phyloP scores from a whole-genome alignment of 2,888 invertebrate genomes.

The Dolichomitus sp. region DNA sequence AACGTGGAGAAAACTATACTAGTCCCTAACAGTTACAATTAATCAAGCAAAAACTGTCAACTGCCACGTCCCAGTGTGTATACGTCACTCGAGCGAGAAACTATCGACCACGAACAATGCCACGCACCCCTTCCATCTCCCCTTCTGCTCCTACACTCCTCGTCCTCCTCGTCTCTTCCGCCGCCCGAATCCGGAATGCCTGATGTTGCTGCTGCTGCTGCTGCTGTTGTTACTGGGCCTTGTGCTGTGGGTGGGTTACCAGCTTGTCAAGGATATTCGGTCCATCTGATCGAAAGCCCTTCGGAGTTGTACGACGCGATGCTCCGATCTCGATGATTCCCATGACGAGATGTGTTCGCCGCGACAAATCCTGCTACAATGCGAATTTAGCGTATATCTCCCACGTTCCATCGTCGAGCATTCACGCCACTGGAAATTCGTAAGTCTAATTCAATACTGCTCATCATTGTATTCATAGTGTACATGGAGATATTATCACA shows the following conservation, averaged over 20 bases:
- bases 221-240: constrained; percentile 5
- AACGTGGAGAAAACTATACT: constrained; percentile 45
- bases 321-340: constrained; percentile 53
- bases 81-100: constrained; percentile 73
- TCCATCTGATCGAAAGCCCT: constrained; percentile 67
- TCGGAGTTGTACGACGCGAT: constrained; percentile 48
- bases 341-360: constrained; percentile 23
- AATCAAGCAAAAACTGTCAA: constrained; percentile 81
- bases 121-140: constrained; percentile 49
- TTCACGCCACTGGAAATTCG: neutral
- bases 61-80: constrained; percentile 74
- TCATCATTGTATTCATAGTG: neutral
- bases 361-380: constrained; percentile 28
- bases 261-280: constrained; percentile 63
- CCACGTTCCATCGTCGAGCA: neutral
- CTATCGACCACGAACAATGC: constrained; percentile 79
- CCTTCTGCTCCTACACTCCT: constrained; percentile 6
- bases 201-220: constrained; percentile 18
- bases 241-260: constrained; percentile 59
- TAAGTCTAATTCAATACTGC: neutral
- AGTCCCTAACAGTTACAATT: constrained; percentile 72
- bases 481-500: neutral
- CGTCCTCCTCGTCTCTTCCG: constrained; percentile 22
- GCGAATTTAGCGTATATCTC: neutral
- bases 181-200: constrained; percentile 24